These are phyloP conservation scores for Canis aureus DNA, from an alignment of 2,113 vertebrate genomes.

Conservation along the genomic window DNA sequence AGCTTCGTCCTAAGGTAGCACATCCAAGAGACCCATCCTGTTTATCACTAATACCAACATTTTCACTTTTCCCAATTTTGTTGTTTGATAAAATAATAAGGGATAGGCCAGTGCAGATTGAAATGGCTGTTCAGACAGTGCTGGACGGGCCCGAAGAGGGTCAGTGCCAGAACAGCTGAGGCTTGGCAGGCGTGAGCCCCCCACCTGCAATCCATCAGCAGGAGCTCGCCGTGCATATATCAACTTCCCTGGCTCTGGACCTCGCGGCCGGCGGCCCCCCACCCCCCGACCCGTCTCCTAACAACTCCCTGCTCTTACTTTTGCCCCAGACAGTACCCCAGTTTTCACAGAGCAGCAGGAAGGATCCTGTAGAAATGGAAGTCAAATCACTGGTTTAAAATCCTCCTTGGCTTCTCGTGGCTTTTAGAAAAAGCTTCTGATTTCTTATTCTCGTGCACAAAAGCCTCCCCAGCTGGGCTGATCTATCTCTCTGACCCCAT, in stretches of 20 bases:
- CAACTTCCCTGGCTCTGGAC: neutral
- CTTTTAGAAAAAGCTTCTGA: neutral
- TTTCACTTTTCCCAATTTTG: constrained; percentile 51
- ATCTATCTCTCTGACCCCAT: neutral
- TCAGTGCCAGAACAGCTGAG: neutral
- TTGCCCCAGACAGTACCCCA: neutral
- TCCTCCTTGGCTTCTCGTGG: neutral
- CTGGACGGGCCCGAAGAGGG: neutral
- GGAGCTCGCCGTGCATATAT: neutral
- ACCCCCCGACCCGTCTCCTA: neutral
- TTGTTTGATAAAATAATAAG: constrained; percentile 37
- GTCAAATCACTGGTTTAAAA: constrained; percentile 36
- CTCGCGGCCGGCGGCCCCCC: neutral
- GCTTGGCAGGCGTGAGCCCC: neutral
- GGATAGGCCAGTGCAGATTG: neutral
- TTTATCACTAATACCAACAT: neutral
- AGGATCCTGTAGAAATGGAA: neutral
- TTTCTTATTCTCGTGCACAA: neutral
- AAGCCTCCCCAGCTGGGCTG: neutral
- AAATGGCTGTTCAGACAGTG: neutral
- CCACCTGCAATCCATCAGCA: neutral
- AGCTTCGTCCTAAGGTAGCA: neutral
- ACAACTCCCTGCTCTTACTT: neutral
- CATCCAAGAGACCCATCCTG: neutral
- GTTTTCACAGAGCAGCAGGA: neutral